Conservation (phyloP, 2,797 vertebrate species). For the Miichthys miiuy region DNA sequence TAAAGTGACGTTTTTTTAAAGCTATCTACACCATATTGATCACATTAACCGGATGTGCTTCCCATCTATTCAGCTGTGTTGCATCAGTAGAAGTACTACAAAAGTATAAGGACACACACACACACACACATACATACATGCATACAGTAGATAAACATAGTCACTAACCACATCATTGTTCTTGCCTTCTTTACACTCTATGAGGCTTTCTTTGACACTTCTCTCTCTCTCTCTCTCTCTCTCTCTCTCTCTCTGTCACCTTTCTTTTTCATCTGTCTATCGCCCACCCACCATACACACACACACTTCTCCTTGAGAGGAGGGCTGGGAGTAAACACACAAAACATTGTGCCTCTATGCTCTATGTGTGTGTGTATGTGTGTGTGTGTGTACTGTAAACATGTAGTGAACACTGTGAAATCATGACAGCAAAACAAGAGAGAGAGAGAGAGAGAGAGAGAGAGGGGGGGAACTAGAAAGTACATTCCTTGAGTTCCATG, state of each 20-base stretch:
- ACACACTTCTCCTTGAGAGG: slow-evolving; percentile 36
- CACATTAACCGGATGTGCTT: not conserved
- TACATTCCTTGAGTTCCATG: slow-evolving; percentile 27
- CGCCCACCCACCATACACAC: slow-evolving; percentile 52
- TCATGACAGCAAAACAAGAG: slow-evolving; percentile 52
- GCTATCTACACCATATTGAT: not conserved
- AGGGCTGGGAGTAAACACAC: slow-evolving; percentile 43
- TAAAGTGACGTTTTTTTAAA: not conserved
- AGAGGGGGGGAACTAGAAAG: slow-evolving; percentile 36
- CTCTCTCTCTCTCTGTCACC: slow-evolving; percentile 50
- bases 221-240: slow-evolving; percentile 34
- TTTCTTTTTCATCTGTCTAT: slow-evolving; percentile 66
- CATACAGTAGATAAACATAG: slow-evolving; percentile 57
- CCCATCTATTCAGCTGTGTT: not conserved
- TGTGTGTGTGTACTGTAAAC: slow-evolving; percentile 20
- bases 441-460: slow-evolving; percentile 9
- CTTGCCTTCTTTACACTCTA: slow-evolving; percentile 57
- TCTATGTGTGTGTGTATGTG: slow-evolving; percentile 6
- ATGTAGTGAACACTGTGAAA: slow-evolving; percentile 52
- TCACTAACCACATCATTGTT: slow-evolving; percentile 64
- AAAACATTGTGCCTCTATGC: slow-evolving; percentile 9
- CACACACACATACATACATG: slow-evolving; percentile 2
- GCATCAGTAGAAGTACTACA: not conserved
- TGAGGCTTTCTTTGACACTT: slow-evolving; percentile 55
- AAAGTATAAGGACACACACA: not conserved